These are phyloP conservation scores for Ploceus nigricollis DNA, from an alignment of 2,113 vertebrate genomes.

Conservation along the genomic window DNA sequence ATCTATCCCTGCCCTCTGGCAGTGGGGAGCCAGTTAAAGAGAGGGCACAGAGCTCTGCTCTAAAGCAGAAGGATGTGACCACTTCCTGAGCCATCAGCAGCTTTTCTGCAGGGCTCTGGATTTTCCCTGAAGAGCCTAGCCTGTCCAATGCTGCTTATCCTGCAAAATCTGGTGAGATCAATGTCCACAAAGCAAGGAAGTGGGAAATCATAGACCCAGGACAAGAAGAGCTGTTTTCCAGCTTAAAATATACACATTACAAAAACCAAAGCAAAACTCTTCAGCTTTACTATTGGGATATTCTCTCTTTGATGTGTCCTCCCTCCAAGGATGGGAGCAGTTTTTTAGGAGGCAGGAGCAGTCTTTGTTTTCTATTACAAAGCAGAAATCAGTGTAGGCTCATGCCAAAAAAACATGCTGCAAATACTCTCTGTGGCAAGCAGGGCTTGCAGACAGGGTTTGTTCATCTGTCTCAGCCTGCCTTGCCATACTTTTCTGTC, in stretches of 20 bases:
- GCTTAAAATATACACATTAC: neutral
- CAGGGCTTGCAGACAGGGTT: neutral
- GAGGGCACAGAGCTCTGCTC: neutral
- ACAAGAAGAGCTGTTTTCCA: neutral
- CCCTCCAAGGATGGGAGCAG: neutral
- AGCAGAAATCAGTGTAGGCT: slow-evolving; percentile 1
- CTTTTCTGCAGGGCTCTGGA: neutral
- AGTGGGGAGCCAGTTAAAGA: neutral
- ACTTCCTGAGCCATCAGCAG: neutral
- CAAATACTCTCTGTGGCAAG: neutral
- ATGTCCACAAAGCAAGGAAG: neutral
- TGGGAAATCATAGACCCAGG: neutral
- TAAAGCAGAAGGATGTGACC: neutral
- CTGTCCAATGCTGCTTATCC: neutral
- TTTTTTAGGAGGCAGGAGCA: neutral
- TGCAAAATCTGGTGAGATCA: neutral
- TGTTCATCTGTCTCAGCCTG: neutral
- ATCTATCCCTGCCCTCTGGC: neutral
- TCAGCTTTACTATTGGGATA: neutral
- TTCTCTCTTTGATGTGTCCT: neutral
- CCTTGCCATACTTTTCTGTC: slow-evolving; percentile 3
- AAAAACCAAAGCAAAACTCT: neutral
- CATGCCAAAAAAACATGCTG: neutral
- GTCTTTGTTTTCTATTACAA: neutral
- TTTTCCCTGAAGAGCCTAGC: neutral